phyloP scores from a whole-genome alignment of 1,140 invertebrate species.

The Temnothorax nylanderi region DNA sequence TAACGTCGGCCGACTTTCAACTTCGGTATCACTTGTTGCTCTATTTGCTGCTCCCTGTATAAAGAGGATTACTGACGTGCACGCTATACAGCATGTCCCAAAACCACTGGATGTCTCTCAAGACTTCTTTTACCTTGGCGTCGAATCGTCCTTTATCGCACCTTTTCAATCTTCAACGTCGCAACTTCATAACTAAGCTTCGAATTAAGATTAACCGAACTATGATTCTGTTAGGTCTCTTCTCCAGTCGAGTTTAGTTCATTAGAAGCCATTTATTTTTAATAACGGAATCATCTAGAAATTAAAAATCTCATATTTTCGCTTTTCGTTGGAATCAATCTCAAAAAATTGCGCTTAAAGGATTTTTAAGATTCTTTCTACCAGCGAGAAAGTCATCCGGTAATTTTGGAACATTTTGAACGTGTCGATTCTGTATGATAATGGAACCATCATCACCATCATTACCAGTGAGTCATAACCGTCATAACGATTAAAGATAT shows the following conservation, averaged over 20 bases:
- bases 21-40: constrained; percentile 56
- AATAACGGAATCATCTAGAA: not conserved
- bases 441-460: too few species aligned
- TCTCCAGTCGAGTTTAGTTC: not conserved
- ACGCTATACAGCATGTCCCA: not conserved
- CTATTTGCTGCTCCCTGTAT: constrained; percentile 30
- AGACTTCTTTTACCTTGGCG: not conserved
- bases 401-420: not conserved
- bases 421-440: not conserved
- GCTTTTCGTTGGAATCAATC: not conserved
- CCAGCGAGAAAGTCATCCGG: not conserved
- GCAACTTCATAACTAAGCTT: not conserved
- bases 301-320: not conserved
- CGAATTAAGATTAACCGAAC: not conserved
- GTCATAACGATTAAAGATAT: not conserved
- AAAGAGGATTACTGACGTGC: constrained; percentile 49
- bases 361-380: not conserved
- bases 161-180: not conserved
- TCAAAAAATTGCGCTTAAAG: not conserved
- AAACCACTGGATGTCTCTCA: not conserved
- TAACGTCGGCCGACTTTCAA: constrained; percentile 44
- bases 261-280: not conserved
- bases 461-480: not conserved
- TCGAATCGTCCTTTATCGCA: not conserved
- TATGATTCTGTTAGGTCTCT: not conserved